phyloP scores from a whole-genome alignment of 2,797 vertebrate species.

The Xenopus petersii region DNA sequence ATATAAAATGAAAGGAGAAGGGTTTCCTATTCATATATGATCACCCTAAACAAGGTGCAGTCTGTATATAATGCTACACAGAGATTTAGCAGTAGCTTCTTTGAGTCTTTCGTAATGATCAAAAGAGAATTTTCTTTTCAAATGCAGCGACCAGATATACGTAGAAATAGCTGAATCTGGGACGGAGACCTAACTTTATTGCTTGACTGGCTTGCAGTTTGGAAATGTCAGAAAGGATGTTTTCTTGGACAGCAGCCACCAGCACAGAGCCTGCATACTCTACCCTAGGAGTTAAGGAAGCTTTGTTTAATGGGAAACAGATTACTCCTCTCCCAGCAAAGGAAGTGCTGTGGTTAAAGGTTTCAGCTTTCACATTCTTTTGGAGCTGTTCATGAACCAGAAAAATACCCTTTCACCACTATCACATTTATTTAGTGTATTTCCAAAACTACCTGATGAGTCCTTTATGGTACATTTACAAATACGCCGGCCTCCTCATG shows the following conservation, averaged over 20 bases:
- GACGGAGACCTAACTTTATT: conserved; percentile 25
- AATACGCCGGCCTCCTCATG: conserved; percentile 2
- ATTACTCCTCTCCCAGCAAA: conserved; percentile 63
- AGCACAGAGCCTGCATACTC: conserved; percentile 70
- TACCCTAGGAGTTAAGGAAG: conserved; percentile 69
- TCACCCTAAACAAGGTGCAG: neutral
- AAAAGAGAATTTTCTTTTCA: neutral
- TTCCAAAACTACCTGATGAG: conserved; percentile 34
- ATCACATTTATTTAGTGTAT: conserved; percentile 40
- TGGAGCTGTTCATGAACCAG: conserved; percentile 52
- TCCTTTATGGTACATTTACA: conserved; percentile 36
- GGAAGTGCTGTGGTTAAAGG: conserved; percentile 68
- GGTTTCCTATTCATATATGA: neutral
- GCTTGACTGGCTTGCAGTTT: conserved; percentile 38
- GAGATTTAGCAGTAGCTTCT: neutral
- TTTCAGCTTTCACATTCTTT: conserved; percentile 75
- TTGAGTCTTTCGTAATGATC: neutral
- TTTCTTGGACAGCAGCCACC: conserved; percentile 44
- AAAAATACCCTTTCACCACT: conserved; percentile 45
- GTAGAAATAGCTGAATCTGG: conserved; percentile 4
- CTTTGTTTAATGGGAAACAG: conserved; percentile 75
- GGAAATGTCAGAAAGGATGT: conserved; percentile 47
- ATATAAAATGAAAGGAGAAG: neutral
- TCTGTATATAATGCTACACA: neutral
- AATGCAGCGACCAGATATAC: conserved; percentile 14